phyloP scores from a whole-genome alignment of 2,113 vertebrate species.

The Sterna hirundo region DNA sequence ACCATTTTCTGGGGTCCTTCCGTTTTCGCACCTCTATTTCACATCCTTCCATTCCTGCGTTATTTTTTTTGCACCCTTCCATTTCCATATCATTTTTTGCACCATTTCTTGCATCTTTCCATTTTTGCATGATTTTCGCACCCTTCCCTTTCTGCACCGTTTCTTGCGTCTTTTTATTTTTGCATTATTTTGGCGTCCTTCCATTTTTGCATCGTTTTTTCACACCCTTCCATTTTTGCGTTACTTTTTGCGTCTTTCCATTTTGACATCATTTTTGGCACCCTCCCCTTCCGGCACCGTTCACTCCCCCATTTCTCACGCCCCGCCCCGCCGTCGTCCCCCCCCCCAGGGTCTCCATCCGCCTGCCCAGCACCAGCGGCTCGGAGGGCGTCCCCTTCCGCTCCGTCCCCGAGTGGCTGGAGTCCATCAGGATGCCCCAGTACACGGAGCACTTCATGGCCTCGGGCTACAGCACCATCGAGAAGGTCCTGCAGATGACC shows the following conservation, averaged over 20 bases:
- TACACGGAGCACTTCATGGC: slow-evolving; percentile 91
- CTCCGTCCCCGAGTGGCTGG: slow-evolving; percentile 91
- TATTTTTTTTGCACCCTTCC: background rate
- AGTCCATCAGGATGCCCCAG: slow-evolving; percentile 97
- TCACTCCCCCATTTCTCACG: background rate
- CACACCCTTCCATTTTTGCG: background rate
- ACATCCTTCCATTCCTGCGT: no score
- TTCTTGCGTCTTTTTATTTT: background rate
- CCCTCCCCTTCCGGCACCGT: rapidly evolving
- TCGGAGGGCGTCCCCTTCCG: slow-evolving; percentile 90
- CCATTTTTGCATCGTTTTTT: no score
- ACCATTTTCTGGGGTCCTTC: no score
- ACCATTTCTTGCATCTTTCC: background rate
- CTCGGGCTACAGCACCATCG: slow-evolving; percentile 86
- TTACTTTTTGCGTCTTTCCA: background rate
- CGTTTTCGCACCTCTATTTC: background rate
- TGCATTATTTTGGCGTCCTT: rapidly evolving
- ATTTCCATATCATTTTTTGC: background rate
- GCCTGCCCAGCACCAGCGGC: slow-evolving; percentile 92
- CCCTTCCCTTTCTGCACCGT: background rate
- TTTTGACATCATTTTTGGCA: background rate
- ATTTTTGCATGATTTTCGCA: no score
- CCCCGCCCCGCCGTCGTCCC: background rate
- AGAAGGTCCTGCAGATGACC: slow-evolving; percentile 95
- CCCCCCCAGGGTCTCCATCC: slow-evolving; percentile 87